Evolutionary conservation across 1,140 invertebrate genomes (phyloP), one percentile per base, ranked within the genome.

Genomic region (Spodoptera litura): DNA sequence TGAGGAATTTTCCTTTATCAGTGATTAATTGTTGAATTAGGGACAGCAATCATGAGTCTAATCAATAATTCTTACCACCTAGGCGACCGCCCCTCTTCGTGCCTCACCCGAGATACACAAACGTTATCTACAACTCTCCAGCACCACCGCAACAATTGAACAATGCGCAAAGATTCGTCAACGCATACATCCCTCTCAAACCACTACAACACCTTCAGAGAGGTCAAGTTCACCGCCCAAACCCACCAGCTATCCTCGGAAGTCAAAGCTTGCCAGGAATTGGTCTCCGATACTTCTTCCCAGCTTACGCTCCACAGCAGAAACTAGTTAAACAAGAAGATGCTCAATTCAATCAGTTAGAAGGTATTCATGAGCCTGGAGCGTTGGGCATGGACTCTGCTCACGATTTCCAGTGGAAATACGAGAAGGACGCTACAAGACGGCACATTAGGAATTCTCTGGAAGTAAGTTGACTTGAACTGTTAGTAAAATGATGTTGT

Each of bases 91-190:
- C 89, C 76, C 79, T 86, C 66, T 94, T 93, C 85, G 82, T 88
- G 68, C 91, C 92, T 76, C 91, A 93, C 70, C 89, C 89, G 59
- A 89, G 88, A 82, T 95, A 94, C 80, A 95, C 94, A 0, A 87
- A 94, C 70, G 79, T 95, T 27, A 80, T 90, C 13, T 93, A 89
- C 83, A 89, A 87, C 51, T 72, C 84, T 35, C 83, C 83, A 5
- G 27, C 81, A 5, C 72, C 88, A n/a, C 82, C 78, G 51, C 78
- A 70, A 52, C 86, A 89, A 5, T 83, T 88, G 15, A 91, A 88
- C 82, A 93, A 88, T 49, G 93, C 89, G 0, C 89, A 94, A 83
- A 83, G 88, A 4, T 95, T 95, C 73, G 91, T 90, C 77, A 94
- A 91, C 79, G 83, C 91, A 0, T 95, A 95, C 80, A 85, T 87